These are phyloP conservation scores for Monodelphis domestica DNA, from an alignment of 2,797 vertebrate genomes.

Conservation along the genomic window DNA sequence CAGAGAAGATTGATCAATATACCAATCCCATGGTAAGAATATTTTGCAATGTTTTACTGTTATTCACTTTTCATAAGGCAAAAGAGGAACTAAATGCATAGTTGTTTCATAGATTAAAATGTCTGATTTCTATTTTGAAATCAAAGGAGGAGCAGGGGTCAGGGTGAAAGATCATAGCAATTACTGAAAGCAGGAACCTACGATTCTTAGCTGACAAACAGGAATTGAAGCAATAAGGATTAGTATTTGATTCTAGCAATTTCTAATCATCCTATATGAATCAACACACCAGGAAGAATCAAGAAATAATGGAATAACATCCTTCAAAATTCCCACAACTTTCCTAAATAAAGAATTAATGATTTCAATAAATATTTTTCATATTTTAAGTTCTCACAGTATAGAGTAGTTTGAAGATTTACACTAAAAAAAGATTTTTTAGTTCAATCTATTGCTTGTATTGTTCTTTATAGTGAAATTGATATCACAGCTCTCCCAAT, in stretches of 20 bases:
- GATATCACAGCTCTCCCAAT: neutral
- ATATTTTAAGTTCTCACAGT: neutral
- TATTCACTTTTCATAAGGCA: neutral
- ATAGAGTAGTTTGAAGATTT: neutral
- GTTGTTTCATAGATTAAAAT: constrained; percentile 1
- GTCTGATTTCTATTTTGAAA: constrained; percentile 33
- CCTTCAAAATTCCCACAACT: neutral
- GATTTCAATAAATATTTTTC: neutral
- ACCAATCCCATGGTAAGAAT: neutral
- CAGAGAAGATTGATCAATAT: neutral
- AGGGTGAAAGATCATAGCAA: neutral
- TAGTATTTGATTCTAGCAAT: too few relatives aligned
- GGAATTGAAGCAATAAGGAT: fast-evolving
- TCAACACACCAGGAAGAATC: neutral
- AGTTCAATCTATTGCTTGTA: neutral
- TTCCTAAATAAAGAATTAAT: neutral
- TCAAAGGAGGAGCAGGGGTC: neutral
- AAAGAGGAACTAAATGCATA: constrained; percentile 16
- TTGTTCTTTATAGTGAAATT: neutral
- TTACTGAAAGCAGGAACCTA: neutral
- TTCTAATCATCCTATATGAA: neutral
- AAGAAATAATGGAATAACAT: neutral
- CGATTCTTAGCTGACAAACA: neutral
- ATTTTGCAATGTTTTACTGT: neutral
- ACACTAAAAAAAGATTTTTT: neutral